Conservation (phyloP, 2,797 vertebrate species). For the Channallabes apus region DNA sequence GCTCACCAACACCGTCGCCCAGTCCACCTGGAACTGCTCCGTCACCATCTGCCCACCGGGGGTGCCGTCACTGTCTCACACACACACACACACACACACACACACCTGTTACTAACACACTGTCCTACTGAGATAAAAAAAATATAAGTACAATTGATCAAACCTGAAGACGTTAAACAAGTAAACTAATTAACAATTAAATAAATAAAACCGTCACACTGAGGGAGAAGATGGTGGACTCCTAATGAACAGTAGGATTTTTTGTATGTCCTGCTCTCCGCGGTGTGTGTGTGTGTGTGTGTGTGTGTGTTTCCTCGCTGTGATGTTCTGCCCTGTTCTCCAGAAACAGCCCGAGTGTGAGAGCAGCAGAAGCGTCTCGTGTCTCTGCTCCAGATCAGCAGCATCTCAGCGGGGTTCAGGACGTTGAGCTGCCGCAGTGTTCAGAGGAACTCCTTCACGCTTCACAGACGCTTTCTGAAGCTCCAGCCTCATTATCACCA, state of each 20-base stretch:
- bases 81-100: conserved; percentile 4
- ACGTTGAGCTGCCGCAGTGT: neutral
- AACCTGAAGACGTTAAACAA: too few species aligned
- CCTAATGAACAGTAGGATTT: too few species aligned
- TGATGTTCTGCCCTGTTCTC: too few species aligned
- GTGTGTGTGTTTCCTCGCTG: too few species aligned
- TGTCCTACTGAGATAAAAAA: neutral
- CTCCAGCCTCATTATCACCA: neutral
- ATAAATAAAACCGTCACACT: neutral
- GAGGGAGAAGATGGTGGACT: too few species aligned
- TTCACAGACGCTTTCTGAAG: neutral
- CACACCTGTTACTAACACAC: too few species aligned
- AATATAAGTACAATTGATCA: too few species aligned
- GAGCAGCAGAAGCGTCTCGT: too few species aligned
- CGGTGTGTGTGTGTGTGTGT: too few species aligned
- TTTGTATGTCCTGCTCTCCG: too few species aligned
- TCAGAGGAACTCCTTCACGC: neutral
- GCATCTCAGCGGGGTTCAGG: neutral
- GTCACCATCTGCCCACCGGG: conserved; percentile 92
- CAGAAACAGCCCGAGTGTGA: too few species aligned
- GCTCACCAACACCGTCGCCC: conserved; percentile 92
- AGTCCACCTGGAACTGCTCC: conserved; percentile 87
- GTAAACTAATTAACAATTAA: neutral
- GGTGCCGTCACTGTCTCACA: conserved; percentile 80
- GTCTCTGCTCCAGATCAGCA: too few species aligned